A percentile compares a stretch with the other conserved stretches of the same genome.
Evolutionary conservation across 2,888 invertebrate species (phyloP).

Genomic region (Torymus tubicola): DNA sequence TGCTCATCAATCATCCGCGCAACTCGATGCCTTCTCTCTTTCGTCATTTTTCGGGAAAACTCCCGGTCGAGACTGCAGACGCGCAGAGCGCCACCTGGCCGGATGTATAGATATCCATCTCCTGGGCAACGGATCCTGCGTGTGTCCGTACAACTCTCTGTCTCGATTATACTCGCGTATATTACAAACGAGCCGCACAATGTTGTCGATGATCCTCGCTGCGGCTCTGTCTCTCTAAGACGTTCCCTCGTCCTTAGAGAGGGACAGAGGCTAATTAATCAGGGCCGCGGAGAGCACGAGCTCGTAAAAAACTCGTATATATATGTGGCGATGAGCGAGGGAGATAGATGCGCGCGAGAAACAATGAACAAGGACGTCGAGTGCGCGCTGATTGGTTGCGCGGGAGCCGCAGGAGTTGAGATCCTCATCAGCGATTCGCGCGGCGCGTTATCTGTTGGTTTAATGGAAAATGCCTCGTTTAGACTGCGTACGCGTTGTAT

Average conservation of each 20-base stretch:
- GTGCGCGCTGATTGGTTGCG: background rate
- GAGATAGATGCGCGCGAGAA: background rate
- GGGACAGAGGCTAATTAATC: slow-evolving; percentile 41
- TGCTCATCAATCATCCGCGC: slow-evolving; percentile 22
- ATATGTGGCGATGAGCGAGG: slow-evolving; percentile 7
- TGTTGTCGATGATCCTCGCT: slow-evolving; percentile 19
- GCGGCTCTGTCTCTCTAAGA: background rate
- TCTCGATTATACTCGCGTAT: background rate
- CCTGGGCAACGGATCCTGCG: slow-evolving; percentile 44
- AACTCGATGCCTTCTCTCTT: background rate
- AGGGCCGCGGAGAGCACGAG: background rate
- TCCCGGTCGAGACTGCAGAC: slow-evolving; percentile 26
- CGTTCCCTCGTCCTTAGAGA: slow-evolving; percentile 3
- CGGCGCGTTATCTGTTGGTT: slow-evolving; percentile 31
- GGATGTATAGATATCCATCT: slow-evolving; percentile 65
- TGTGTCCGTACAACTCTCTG: no score
- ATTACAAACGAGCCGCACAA: slow-evolving; percentile 20
- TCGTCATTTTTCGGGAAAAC: slow-evolving; percentile 64
- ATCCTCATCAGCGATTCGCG: slow-evolving; percentile 36
- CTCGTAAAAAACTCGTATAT: background rate
- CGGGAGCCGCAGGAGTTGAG: slow-evolving; percentile 18
- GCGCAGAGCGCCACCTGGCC: slow-evolving; percentile 69
- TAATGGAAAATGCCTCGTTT: slow-evolving; percentile 29
- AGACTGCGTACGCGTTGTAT: background rate
- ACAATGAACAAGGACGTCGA: background rate